Base-by-base conservation (phyloP, 2,797 vertebrate genomes). In the Phoxinus dragarum region DNA sequence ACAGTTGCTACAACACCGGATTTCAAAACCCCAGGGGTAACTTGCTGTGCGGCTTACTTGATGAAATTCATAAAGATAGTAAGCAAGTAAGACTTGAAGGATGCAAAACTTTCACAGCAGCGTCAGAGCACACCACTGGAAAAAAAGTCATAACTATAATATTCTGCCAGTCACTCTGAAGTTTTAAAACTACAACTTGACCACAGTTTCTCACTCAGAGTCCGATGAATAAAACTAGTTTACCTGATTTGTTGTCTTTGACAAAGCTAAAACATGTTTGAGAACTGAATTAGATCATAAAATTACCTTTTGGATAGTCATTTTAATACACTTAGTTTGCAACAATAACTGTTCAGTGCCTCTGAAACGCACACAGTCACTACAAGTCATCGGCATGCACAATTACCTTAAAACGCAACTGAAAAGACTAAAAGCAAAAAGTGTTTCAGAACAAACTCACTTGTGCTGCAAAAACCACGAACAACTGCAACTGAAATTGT, bases 1-100 rank as follows among this genome's bases (percentile, higher is more conserved):
- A 86, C 84, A 86, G 86, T 72, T 78, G 61, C 74, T 68, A 68
- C 80, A 86, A 83, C 79, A 84, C 71, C 3, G 54, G 49, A 83
- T 71, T 75, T 81, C 59, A 80, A 89, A 87, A 68, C 61, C 77
- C 61, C 49, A 54, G 40, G 75, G 56, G 68, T 76, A 64, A 56
- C 74, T 73, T 82, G 74, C 66, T 49, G n/a, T n/a, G 80, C 5
- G 36, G 44, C 36, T 44, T 21, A 12, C 81, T 52, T 42, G 44
- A 71, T 61, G 4, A 84, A 74, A 80, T 81, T 72, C 19, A 47
- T 54, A 52, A 66, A 75, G n/a, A 74, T 40, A 80, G 42, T 36
- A 75, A 81, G 12, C 19, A 49, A 52, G 34, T n/a, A 38, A 8
- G 3, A 73, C 69, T 73, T 61, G 11, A 82, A 49, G n/a, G 64